These are phyloP conservation scores for Brachyopa scutellaris DNA, from an alignment of 2,888 invertebrate species.

Conservation along the genomic window DNA sequence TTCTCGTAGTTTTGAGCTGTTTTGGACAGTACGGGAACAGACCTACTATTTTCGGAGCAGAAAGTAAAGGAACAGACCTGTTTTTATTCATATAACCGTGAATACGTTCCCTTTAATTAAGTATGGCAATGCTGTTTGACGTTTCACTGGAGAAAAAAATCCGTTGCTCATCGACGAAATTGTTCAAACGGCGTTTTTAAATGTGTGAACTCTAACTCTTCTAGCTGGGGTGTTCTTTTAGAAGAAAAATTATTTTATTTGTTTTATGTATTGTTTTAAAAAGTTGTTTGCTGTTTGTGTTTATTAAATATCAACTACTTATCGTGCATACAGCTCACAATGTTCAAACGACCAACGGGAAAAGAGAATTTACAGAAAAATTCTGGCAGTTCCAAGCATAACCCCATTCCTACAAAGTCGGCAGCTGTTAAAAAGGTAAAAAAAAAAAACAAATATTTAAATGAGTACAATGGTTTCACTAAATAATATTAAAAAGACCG, in stretches of 20 bases:
- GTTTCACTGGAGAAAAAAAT: conserved; percentile 23
- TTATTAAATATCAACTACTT: too few species aligned
- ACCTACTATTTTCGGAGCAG: too few species aligned
- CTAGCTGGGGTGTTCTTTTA: background rate
- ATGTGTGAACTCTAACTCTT: conserved; percentile 41
- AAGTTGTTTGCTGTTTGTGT: too few species aligned
- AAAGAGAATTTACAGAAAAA: conserved; percentile 61
- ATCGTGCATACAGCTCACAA: conserved; percentile 23
- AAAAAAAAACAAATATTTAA: background rate
- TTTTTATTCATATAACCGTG: too few species aligned
- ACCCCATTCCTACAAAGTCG: background rate
- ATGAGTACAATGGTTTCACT: background rate
- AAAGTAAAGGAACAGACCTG: too few species aligned
- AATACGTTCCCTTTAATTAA: too few species aligned
- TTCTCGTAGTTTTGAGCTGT: too few species aligned
- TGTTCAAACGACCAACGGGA: conserved; percentile 53
- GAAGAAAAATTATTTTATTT: background rate
- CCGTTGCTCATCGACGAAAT: conserved; percentile 20
- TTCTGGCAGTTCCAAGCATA: conserved; percentile 20
- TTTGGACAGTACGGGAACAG: too few species aligned
- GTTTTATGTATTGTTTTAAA: background rate
- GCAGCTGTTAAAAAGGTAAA: conserved; percentile 53
- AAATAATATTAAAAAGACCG: conserved; percentile 14
- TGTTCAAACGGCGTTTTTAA: conserved; percentile 67
- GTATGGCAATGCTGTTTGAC: conserved; percentile 15